Base-by-base conservation (phyloP, 2,797 vertebrate species). In the Forpus xanthops region DNA sequence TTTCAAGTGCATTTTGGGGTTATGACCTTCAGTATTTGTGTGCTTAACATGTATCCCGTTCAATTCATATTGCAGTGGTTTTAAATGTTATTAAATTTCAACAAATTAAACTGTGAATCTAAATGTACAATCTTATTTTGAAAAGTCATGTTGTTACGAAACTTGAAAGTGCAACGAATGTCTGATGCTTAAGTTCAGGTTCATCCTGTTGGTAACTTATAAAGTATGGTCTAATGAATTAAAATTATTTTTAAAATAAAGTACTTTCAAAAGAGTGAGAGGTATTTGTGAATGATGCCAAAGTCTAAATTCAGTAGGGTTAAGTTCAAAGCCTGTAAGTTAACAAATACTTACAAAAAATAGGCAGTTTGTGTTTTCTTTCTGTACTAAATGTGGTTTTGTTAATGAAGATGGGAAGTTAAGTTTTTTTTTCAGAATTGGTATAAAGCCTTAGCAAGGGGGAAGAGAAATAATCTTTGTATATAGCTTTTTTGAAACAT, bases 91-190 rank as follows among this genome's bases (percentile, higher is more conserved):
- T 89, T 97, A 95, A 97, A 96, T 97, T 98, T 97, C 89, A 97
- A 79, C 96, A 97, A 93, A 97, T 95, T 91, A 96, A 96, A 97
- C 97, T 98, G 98, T 98, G 98, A 98, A 98, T 96, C 97, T 97
- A 97, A 97, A 98, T 98, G 98, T 98, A 98, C 93, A 89, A 89
- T 96, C 97, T 97, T 97, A 96, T 97, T 97, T 97, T 98, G 97
- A 93, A 97, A 98, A 98, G 95, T 98, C 97, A 94, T 98, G 97
- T 89, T 98, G 97, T 97, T 97, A 97, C 88, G 73, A 94, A 97
- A 96, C 95, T 97, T 97, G 96, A 86, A 97, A 97, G 97, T 98
- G 96, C 97, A 97, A 97, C 92, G 92, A 94, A 97, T 98, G 96
- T 97, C 97, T 98, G 93, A 97, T 97, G 97, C 96, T 95, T 96